Base-by-base conservation (phyloP, 1,140 invertebrate species). In the Hirudo medicinalis region DNA sequence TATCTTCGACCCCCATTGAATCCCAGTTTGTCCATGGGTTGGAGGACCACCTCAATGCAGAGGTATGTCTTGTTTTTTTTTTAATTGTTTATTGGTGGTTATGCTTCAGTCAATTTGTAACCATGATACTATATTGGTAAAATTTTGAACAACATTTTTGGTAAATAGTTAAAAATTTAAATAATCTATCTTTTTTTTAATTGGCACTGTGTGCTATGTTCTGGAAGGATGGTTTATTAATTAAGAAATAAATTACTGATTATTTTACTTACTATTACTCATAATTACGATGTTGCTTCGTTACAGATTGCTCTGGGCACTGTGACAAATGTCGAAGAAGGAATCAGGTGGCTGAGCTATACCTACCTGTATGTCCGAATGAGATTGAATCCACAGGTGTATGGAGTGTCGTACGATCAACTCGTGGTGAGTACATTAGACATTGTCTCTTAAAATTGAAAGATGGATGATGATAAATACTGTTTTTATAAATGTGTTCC, bases 1-100 rank as follows among this genome's bases (percentile, higher is more conserved):
- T 93, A 1, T 92, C 94, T 81, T 94, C 98, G 83, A 91, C 92
- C 80, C 95, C 96, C 0, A 99, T 99, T 75, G 97, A 99, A 81
- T 96, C 92, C 78, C 94, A 94, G 82, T 97, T 99, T 78, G 88
- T 94, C 29, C 88, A 88, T 77, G 89, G 89, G 78, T 81, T 99
- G 40, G 88, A 89, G 11, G 95, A 99, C 80, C 97, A 99, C 86
- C 85, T 99, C 19, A 99, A 99, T 85, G 97, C 96, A 55, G 97
- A 99, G 85, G 57, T 49, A 49, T 17, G 43, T 9, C 15, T 49
- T 49, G 43, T 5, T 49, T 49, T 49, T 11, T 13, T 49, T n/a
- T n/a, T n/a, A n/a, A 15, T 15, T 49, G 43, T 17, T 49, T 49
- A 2, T 11, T 49, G 9, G 9, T 49, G 43, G 3, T 49, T 49